Evolutionary conservation across 1,140 invertebrate species (phyloP), one percentile per base, ranked within the genome.

Genomic region (Drosophila jambulina): DNA sequence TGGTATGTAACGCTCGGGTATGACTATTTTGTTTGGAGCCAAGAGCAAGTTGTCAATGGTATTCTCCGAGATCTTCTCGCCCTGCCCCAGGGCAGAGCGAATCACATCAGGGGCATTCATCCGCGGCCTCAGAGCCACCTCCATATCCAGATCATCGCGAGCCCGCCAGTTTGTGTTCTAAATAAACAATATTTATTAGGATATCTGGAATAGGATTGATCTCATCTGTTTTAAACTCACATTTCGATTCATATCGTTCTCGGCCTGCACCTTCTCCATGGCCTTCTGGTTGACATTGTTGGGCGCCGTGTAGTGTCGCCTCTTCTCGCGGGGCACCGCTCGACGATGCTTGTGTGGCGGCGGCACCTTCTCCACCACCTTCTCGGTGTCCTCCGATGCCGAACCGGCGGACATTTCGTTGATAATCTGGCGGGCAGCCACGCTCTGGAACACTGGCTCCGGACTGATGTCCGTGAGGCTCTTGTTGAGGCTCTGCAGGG

Each of bases 1-100:
- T 34, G 97, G 97, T 79, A 98, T 96, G 91, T 98, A 98, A 76
- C 97, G 94, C 93, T 98, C 97, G 5, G 97, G 97, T 78, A 98
- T 98, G 32, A 96, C 93, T 77, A 98, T 98, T 93, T 98, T 98
- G 91, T 96, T 97, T 23, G 97, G 97, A 29, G 97, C 96, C 48
- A 96, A 96, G 29, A 98, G 93, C 80, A 98, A 93, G 80, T 95
- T 96, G 93, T 98, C 97, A 74, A 98, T 98, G 29, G 97, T 97
- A 61, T 95, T 95, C 86, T 97, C 96, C 61, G 94, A 94, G 48
- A 93, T 93, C 81, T 93, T 93, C 45, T 93, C 93, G 2, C 93
- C 93, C 40, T 92, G 85, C 32, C 95, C 95, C 62, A 97, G 85
- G 2, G 97, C 97, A 1, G 96, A 97, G 46, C 96, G 94, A 6